Base-by-base conservation (phyloP, 2,113 vertebrate species). In the Taurulus bubalis region DNA sequence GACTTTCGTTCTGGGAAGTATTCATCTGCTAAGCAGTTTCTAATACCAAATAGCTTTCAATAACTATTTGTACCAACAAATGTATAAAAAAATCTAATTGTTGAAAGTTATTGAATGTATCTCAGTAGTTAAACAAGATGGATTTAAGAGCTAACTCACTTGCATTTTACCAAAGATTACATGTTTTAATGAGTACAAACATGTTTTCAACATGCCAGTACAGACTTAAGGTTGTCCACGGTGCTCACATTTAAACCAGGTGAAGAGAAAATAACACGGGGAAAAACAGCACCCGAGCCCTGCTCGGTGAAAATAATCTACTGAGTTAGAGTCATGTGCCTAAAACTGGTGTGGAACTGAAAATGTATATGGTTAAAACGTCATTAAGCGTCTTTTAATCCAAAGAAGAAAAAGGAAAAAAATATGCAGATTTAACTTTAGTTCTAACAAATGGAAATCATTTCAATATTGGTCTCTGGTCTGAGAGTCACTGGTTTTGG, bases 401-500 rank as follows among this genome's bases (percentile, higher is more conserved):
- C 51, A 2, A 47, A 11, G 1, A 14, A 16, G 11, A 16, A 20
- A 47, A 42, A 30, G n/a, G n/a, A 32, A 2, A 56, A 11, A 18
- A 4, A 32, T 3, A 32, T 32, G 30, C 30, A 32, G 30, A 4
- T 32, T 32, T 32, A 32, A 32, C 4, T 32, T 2, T 32, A 32
- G 30, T 4, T 32, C 30, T 32, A 32, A 32, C 30, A 32, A 32
- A 32, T 32, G 30, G 30, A 32, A 32, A 32, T 32, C 30, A 32
- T 32, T 32, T 32, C 30, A 32, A 32, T 4, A 32, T 32, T 32
- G 30, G 30, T 32, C 30, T 32, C 30, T 32, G 30, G 30, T 4
- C 30, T 32, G 30, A 32, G 30, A 32, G 38, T 96, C 94, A 6
- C 74, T 87, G 76, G 75, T 85, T 65, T 78, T 77, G 14, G 56